Base-by-base conservation (phyloP, 2,797 vertebrate genomes). In the Momotus momota region DNA sequence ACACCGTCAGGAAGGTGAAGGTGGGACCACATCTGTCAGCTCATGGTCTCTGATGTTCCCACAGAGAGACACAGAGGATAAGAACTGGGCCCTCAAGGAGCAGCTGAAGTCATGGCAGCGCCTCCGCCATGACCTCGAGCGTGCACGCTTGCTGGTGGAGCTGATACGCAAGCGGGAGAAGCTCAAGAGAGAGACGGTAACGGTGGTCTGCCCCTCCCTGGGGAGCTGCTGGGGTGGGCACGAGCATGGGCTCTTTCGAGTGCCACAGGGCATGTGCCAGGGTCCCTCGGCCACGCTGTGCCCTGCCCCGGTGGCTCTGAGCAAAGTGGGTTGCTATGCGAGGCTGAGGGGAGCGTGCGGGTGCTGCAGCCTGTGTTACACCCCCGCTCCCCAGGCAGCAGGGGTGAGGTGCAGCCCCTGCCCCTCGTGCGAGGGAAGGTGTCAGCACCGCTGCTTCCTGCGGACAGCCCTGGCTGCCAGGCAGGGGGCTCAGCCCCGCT, bases 31-130 rank as follows among this genome's bases (percentile, higher is more conserved):
- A 81, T 66, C 75, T 94, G 5, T 87, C 75, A 79, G 95, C 81
- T 96, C 81, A 91, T 54, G 21, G 93, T 89, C 88, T 93, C 92
- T 96, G 94, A 95, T 97, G 66, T 97, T 97, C 97, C 96, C 27
- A 45, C 98, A 99, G 99, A 98, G 98, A 97, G 99, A 99, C 95
- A 98, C 98, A 9, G 99, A 99, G 97, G 99, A 99, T 98, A 99
- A 99, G 94, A 99, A 99, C 65, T 98, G 98, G 57, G 98, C 98
- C 65, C 97, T 99, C 87, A 99, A 99, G 98, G 99, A 99, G 97
- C 99, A 99, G 98, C 98, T 99, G 91, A 99, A 99, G 97, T 99
- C 99, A 4, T 99, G 99, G 99, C 99, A 99, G 98, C 98, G 99
- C 82, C 98, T 99, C 82, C 98, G 99, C 90, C 99, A 99, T 31